Evolutionary conservation across 2,888 invertebrate species (phyloP).

Genomic region (Tholera decimalis): DNA sequence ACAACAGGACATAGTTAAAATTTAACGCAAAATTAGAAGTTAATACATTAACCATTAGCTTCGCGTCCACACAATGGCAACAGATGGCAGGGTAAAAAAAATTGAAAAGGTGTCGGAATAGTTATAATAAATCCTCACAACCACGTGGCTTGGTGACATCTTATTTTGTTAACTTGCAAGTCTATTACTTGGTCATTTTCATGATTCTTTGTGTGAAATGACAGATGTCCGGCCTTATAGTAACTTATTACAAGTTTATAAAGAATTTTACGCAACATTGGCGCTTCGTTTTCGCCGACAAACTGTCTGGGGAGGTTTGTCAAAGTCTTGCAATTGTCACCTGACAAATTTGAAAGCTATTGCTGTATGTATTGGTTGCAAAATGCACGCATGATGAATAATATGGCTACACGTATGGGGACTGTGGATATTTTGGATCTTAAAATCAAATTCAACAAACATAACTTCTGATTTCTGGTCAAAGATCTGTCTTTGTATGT

Average conservation of each 20-base stretch:
- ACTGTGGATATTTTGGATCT: too few relatives aligned
- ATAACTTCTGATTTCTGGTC: too few relatives aligned
- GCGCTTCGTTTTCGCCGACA: neutral
- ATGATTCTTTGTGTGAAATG: conserved; percentile 21
- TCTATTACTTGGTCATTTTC: conserved; percentile 37
- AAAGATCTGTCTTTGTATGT: too few relatives aligned
- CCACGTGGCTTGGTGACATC: conserved; percentile 36
- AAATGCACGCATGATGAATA: neutral
- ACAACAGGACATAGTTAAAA: conserved; percentile 58
- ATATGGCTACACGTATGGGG: neutral
- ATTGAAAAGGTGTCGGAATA: conserved; percentile 41
- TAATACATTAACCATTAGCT: conserved; percentile 54
- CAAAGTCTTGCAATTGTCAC: neutral
- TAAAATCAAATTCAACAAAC: too few relatives aligned
- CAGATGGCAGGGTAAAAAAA: conserved; percentile 54
- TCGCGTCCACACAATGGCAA: conserved; percentile 25
- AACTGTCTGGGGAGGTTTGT: neutral
- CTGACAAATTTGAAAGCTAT: neutral
- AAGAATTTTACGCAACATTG: conserved; percentile 19
- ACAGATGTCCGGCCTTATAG: conserved; percentile 15
- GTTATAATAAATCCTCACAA: conserved; percentile 49
- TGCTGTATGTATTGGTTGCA: neutral
- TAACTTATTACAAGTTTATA: neutral
- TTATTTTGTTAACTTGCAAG: conserved; percentile 40
- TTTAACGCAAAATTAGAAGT: conserved; percentile 65